Conservation (phyloP, 2,113 vertebrate species). For the Labeo rohita region DNA sequence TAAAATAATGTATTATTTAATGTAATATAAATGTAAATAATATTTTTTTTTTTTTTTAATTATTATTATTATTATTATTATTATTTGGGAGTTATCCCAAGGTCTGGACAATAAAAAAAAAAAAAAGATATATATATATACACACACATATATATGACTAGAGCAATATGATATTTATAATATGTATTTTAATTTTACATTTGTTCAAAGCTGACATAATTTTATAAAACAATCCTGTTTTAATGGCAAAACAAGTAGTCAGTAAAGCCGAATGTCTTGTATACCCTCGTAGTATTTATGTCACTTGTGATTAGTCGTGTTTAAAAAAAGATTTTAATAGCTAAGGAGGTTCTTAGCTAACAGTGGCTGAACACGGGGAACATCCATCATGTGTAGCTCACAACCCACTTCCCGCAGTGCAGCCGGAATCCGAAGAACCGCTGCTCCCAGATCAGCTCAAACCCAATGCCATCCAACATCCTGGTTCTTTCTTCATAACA, state of each 20-base stretch:
- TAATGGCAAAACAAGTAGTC: neutral
- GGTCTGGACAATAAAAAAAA: too few species aligned
- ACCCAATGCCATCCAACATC: neutral
- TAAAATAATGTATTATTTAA: too few species aligned
- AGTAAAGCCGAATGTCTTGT: neutral
- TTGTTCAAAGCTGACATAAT: too few species aligned
- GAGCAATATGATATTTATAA: too few species aligned
- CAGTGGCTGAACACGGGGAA: neutral
- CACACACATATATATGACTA: too few species aligned
- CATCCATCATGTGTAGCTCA: neutral
- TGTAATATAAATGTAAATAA: too few species aligned
- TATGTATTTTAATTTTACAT: too few species aligned
- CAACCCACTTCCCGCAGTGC: neutral
- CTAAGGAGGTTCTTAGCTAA: neutral
- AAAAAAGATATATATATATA: too few species aligned
- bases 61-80: too few species aligned
- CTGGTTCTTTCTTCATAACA: neutral
- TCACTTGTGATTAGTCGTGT: neutral
- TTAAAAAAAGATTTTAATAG: neutral
- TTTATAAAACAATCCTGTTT: neutral
- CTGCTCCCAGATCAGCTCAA: neutral
- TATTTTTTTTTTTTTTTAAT: too few species aligned
- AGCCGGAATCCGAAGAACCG: neutral
- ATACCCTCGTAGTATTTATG: neutral
- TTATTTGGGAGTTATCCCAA: too few species aligned